These are phyloP conservation scores for Cepaea nemoralis DNA, from an alignment of 1,140 invertebrate species.

Conservation along the genomic window DNA sequence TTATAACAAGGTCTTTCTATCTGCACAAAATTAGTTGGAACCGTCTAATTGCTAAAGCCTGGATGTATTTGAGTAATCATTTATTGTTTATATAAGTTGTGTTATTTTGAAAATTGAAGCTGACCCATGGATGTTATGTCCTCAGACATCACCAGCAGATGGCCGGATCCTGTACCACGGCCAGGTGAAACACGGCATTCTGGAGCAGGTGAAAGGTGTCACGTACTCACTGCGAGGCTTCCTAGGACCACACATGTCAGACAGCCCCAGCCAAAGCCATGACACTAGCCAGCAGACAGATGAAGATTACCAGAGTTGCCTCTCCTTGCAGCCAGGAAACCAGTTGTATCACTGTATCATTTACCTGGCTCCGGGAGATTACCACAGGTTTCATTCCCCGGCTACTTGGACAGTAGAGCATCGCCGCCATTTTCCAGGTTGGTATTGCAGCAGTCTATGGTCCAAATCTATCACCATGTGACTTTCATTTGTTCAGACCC, in stretches of 20 bases:
- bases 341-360: slow-evolving; percentile 93
- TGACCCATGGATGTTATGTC: too few species aligned
- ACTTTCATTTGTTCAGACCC: too few species aligned
- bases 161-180: slow-evolving; percentile 92
- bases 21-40: too few species aligned
- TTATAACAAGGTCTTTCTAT: too few species aligned
- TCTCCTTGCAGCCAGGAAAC: slow-evolving; percentile 77
- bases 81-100: too few species aligned
- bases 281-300: slow-evolving; percentile 32
- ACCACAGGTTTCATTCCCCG: slow-evolving; percentile 98
- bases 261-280: background rate
- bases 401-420: slow-evolving; percentile 88
- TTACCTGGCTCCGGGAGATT: slow-evolving; percentile 98
- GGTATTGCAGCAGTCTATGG: too few species aligned
- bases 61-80: too few species aligned
- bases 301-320: slow-evolving; percentile 76
- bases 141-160: slow-evolving; percentile 90
- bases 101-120: too few species aligned
- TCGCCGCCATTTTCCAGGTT: slow-evolving; percentile 89
- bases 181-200: slow-evolving; percentile 83
- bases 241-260: slow-evolving; percentile 77
- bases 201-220: slow-evolving; percentile 94
- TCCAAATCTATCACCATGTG: too few species aligned
- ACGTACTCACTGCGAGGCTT: slow-evolving; percentile 93
- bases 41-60: too few species aligned